Evolutionary conservation across 2,888 invertebrate species (phyloP), one percentile per base, ranked within the genome.

Genomic region (Nomada goodeniana): DNA sequence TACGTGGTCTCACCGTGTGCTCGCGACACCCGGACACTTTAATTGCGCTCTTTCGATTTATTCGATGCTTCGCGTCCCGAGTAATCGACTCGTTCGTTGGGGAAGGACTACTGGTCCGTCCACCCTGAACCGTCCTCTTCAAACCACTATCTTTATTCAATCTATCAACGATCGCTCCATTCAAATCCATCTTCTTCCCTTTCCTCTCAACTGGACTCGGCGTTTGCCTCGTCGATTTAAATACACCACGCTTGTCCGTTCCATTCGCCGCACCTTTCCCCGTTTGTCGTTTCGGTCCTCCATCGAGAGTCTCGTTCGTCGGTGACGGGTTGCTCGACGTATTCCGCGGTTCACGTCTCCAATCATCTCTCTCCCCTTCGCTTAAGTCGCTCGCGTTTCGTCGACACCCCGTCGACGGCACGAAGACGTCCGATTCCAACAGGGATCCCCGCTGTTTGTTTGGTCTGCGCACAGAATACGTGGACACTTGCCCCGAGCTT

Each of bases 391-490:
- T 10, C 11, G 59, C 0, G 23, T 23, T 26, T 11, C 9, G 5
- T 15, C 36, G 55, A 61, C 36, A 15, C n/a, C 7, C 52, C 26
- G 29, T 44, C 44, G 55, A 29, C 10, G 63, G 59, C 4, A 61
- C 53, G 64, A 85, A 82, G n/a, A 78, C 67, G 20, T 18, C 53
- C 52, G 77, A 60, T 10, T 73, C 53, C 18, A 87, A 52, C 20
- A 76, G 57, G 3, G 87, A 76, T 29, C 26, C 44, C 15, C 76
- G 83, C 55, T 72, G 77, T 50, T 72, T 77, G 11, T 20, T 4
- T 0, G 73, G 59, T 63, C 69, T 74, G 15, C 59, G 53, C 47
- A 64, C 61, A 0, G 87, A 82, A 71, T 78, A 83, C 52, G 83
- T 61, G 67, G 78, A 26, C 18, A 42, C 60, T 11, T 47, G 67